A percentile compares a stretch with the other conserved stretches of the same genome.
phyloP scores from a whole-genome alignment of 23 tunicate species.

The Clavelina lepadiformis region DNA sequence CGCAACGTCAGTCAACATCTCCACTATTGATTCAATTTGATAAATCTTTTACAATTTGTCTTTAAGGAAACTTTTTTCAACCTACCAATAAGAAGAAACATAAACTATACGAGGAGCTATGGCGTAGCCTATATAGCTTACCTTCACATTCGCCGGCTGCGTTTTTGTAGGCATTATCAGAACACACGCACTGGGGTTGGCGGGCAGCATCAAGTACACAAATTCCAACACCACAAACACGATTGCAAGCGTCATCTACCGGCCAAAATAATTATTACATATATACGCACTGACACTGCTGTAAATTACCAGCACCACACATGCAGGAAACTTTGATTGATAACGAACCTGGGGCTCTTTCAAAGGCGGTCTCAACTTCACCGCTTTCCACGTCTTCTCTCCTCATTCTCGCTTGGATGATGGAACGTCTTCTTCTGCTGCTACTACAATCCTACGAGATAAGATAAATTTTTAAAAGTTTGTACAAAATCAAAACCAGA shows the following conservation, averaged over 20 bases:
- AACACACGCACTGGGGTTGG: conserved; percentile 7
- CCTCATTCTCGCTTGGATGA: background rate
- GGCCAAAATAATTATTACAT: background rate
- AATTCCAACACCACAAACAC: background rate
- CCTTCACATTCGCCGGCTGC: conserved; percentile 2
- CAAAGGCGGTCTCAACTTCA: conserved; percentile 6
- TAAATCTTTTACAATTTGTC: too few relatives aligned
- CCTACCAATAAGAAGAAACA: too few relatives aligned
- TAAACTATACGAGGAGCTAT: too few relatives aligned
- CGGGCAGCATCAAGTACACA: conserved; percentile 14
- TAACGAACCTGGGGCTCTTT: background rate
- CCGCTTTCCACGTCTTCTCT: conserved; percentile 3
- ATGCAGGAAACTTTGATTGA: background rate
- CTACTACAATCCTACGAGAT: too few relatives aligned
- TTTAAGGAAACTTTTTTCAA: too few relatives aligned
- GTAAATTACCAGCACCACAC: too few relatives aligned
- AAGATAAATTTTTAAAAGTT: too few relatives aligned
- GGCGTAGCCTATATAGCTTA: background rate
- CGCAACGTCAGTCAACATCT: too few relatives aligned
- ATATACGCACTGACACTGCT: too few relatives aligned
- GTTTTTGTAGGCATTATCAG: background rate
- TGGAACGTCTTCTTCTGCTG: conserved; percentile 12
- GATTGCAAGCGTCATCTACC: conserved; percentile 5
- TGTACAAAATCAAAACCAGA: too few relatives aligned
- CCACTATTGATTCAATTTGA: too few relatives aligned